Evolutionary conservation across 2,797 vertebrate genomes (phyloP).

Genomic region (Delichon dasypus): DNA sequence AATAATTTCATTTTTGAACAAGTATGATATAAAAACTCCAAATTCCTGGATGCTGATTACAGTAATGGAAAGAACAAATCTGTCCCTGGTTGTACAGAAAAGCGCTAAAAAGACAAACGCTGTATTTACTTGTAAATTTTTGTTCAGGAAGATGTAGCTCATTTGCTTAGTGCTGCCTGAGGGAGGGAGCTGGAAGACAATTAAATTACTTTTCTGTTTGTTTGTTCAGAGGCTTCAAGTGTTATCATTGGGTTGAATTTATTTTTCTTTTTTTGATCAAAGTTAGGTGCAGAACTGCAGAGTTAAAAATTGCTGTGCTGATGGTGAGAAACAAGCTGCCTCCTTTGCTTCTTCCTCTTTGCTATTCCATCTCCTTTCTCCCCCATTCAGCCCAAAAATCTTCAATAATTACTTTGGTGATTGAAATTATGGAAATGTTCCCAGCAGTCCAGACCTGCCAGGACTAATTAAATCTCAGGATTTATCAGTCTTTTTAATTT

Average conservation of each 20-base stretch:
- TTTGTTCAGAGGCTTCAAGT: background rate
- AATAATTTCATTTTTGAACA: background rate
- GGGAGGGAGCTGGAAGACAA: background rate
- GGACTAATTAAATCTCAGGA: conserved; percentile 34
- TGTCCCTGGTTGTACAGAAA: background rate
- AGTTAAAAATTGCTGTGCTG: background rate
- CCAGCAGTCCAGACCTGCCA: background rate
- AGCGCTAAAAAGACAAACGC: background rate
- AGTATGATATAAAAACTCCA: background rate
- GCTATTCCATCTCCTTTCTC: background rate
- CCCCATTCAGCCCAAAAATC: background rate
- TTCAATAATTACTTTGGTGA: background rate
- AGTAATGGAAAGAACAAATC: background rate
- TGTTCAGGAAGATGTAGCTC: background rate
- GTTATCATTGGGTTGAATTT: background rate
- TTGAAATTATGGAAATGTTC: conserved; percentile 7
- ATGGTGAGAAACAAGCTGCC: background rate
- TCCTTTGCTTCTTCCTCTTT: background rate
- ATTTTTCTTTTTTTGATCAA: conserved; percentile 18
- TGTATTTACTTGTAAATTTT: background rate
- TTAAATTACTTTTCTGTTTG: background rate
- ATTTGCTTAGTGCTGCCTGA: background rate
- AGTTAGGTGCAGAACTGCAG: background rate
- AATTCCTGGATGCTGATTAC: background rate
- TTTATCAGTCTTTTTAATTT: background rate